Conservation (phyloP, 2,113 vertebrate genomes). For the Anolis carolinensis region DNA sequence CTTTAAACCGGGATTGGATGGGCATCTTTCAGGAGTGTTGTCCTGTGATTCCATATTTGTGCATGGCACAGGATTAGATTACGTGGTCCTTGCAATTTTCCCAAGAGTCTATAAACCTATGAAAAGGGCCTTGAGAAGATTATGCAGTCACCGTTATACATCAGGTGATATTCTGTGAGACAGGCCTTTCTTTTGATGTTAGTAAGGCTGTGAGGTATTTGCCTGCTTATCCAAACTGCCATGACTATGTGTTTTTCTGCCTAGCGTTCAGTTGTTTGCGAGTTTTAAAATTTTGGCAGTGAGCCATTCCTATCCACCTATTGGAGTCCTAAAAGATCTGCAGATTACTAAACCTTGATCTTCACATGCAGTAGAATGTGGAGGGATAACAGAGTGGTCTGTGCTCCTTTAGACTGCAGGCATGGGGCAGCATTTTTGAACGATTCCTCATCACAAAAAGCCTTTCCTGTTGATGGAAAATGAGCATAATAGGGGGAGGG, state of each 20-base stretch:
- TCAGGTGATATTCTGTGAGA: neutral
- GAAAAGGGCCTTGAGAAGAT: neutral
- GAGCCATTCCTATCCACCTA: constrained; percentile 29
- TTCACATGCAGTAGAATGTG: neutral
- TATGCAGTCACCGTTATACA: neutral
- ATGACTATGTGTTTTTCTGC: constrained; percentile 7
- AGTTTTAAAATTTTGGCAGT: constrained; percentile 34
- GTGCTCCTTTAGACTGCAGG: neutral
- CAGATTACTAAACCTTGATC: neutral
- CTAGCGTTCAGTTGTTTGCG: neutral
- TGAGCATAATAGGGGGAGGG: neutral
- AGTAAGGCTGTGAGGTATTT: neutral
- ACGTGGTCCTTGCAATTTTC: no score
- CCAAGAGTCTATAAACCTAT: no score
- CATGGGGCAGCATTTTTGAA: neutral
- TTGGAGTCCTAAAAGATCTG: neutral
- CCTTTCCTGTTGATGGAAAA: neutral
- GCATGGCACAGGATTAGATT: no score
- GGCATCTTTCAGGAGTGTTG: no score
- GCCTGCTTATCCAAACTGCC: neutral
- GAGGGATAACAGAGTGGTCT: neutral
- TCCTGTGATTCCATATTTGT: no score
- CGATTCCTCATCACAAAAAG: neutral
- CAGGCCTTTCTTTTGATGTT: neutral
- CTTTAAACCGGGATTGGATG: no score